Base-by-base conservation (phyloP, 2,888 invertebrate genomes). In the Campaea margaritaria region DNA sequence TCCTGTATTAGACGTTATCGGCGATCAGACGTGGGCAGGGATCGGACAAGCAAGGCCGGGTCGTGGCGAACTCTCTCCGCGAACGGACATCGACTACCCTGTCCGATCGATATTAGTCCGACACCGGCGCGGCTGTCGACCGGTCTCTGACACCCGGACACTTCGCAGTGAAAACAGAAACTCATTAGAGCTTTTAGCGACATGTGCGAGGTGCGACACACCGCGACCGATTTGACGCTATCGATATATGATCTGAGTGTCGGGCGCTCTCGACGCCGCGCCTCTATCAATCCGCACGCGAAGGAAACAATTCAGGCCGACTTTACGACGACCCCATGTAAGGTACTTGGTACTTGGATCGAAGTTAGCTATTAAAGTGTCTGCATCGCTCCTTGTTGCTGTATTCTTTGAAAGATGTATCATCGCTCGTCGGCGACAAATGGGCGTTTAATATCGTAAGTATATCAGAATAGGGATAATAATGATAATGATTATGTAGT, bases 161-260 rank as follows among this genome's bases (percentile, higher is more conserved):
- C 79, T 74, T 75, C 59, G 71, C 74, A 81, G 83, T 79, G 82
- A 83, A 82, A 86, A 85, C 81, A 75, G 77, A 79, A 74, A 82
- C 86, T 85, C 84, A 86, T 86, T 86, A 86, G 79, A 78, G 73
- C 78, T 81, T 77, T 81, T 79, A 81, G 71, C 80, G 80, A 79
- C 81, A 78, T 80, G 78, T 78, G 77, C 72, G 70, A 79, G 72
- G 75, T 72, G 78, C 75, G 78, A 77, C 75, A 70, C 66, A 71
- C 68, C 65, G 67, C 72, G 70, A 77, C 72, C n/a, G 34, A 69
- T 70, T 75, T 77, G 81, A 78, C 82, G 64, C 68, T 83, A 83
- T 81, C 82, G 51, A 50, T 54, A 63, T 67, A 71, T 72, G 71
- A 82, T 83, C 83, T 76, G 74, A 68, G 75, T 68, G 72, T 63